Percentiles rank a stretch among this genome's conserved stretches.
Conservation (phyloP, 2,113 vertebrate genomes). For the Kryptolebias marmoratus region DNA sequence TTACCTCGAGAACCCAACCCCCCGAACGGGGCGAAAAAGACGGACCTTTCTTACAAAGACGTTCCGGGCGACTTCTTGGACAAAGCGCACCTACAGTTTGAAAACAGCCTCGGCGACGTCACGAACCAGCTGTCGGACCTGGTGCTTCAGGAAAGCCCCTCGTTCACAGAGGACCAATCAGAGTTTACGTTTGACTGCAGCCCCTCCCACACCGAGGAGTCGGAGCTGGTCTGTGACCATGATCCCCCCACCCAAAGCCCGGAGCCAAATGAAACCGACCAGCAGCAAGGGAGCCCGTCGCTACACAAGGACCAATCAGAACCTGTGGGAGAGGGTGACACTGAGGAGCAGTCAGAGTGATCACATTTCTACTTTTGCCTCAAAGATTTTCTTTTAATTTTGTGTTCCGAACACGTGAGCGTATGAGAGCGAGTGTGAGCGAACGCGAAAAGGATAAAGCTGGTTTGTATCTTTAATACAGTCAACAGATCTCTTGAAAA, state of each 20-base stretch:
- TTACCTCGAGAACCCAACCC: constrained; percentile 89
- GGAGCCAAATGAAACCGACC: constrained; percentile 53
- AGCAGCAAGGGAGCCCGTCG: constrained; percentile 25
- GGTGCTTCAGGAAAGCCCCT: constrained; percentile 75
- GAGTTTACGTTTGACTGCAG: constrained; percentile 80
- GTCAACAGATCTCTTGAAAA: constrained; percentile 35
- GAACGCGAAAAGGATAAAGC: constrained; percentile 19
- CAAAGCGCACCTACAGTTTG: constrained; percentile 66
- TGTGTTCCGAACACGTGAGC: constrained; percentile 45
- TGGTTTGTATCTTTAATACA: constrained; percentile 23
- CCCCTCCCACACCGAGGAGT: constrained; percentile 77
- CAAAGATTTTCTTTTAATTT: constrained; percentile 59
- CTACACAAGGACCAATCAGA: constrained; percentile 59
- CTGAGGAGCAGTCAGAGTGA: constrained; percentile 62
- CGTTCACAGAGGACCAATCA: constrained; percentile 72
- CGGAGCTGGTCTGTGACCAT: constrained; percentile 74
- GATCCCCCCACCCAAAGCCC: constrained; percentile 54
- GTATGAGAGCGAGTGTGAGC: constrained; percentile 13
- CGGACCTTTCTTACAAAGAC: constrained; percentile 67
- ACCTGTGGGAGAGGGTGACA: constrained; percentile 44
- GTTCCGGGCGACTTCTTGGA: constrained; percentile 83
- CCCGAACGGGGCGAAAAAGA: constrained; percentile 76
- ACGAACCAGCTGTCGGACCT: constrained; percentile 63
- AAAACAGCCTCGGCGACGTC: constrained; percentile 61
- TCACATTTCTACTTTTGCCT: constrained; percentile 32